A percentile compares a stretch with the other conserved stretches of the same genome.
Evolutionary conservation across 2,113 vertebrate genomes (phyloP).

Genomic region (Setophaga coronata): DNA sequence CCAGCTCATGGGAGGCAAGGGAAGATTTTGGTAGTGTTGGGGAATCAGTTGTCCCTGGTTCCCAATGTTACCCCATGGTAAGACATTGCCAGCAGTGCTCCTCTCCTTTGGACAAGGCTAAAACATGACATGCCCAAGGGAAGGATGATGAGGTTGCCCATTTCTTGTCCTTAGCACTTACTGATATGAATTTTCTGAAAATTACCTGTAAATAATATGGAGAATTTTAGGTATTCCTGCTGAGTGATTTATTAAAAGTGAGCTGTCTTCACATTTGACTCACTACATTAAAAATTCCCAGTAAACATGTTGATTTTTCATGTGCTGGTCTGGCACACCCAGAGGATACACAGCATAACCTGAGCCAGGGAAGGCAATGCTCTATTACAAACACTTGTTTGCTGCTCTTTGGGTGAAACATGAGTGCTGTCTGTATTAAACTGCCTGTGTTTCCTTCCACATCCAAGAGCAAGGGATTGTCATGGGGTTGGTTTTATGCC

Average conservation of each 20-base stretch:
- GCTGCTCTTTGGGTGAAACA: not conserved
- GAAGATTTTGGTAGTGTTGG: not conserved
- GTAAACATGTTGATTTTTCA: not conserved
- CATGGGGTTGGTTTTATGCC: not conserved
- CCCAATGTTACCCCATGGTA: not conserved
- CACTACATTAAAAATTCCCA: not conserved
- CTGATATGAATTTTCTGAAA: not conserved
- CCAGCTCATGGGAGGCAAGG: not conserved
- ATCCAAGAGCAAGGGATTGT: not conserved
- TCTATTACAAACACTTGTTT: not conserved
- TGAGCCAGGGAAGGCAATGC: not conserved
- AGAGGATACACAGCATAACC: not conserved
- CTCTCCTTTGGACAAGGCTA: not conserved
- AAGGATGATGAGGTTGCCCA: not conserved
- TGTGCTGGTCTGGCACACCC: not conserved
- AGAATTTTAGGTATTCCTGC: not conserved
- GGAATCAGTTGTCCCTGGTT: not conserved
- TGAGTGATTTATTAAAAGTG: not conserved
- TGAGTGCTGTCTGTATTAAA: not conserved
- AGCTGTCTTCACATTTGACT: not conserved
- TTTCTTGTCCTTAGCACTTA: not conserved
- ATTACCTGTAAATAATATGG: not conserved
- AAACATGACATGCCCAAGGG: rapidly evolving
- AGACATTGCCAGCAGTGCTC: not conserved
- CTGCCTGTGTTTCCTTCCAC: not conserved